A percentile compares a stretch with the other conserved stretches of the same genome.
phyloP scores from a whole-genome alignment of 2,888 invertebrate genomes.

The Noctua janthina region DNA sequence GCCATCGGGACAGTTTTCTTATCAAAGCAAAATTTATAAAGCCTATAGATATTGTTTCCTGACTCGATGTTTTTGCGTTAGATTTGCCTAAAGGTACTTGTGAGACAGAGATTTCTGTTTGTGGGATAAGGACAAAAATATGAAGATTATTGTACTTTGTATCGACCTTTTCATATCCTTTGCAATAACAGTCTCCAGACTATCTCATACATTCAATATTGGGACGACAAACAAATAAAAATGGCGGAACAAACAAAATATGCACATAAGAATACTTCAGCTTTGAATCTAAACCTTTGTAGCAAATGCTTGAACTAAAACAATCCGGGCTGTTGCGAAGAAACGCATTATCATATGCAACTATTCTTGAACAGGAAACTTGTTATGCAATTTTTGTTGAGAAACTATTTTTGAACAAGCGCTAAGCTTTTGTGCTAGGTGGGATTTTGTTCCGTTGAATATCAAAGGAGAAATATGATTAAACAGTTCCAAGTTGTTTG shows the following conservation, averaged over 20 bases:
- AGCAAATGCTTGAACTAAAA: conserved; percentile 61
- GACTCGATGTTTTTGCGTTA: conserved; percentile 13
- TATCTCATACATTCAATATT: conserved; percentile 10
- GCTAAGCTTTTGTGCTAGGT: conserved; percentile 63
- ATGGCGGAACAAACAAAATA: conserved; percentile 36
- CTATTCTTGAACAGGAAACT: conserved; percentile 61
- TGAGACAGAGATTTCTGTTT: not conserved
- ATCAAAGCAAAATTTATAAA: conserved; percentile 39
- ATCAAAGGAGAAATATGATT: conserved; percentile 63
- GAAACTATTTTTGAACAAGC: conserved; percentile 67
- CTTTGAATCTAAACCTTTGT: conserved; percentile 58
- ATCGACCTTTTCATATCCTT: conserved; percentile 12
- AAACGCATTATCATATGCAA: conserved; percentile 68
- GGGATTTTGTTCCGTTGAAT: conserved; percentile 59
- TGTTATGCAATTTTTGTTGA: conserved; percentile 68
- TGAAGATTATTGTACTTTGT: conserved; percentile 13
- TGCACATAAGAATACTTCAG: conserved; percentile 51
- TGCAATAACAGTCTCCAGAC: conserved; percentile 1
- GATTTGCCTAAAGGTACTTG: conserved; percentile 34
- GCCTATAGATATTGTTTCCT: conserved; percentile 44
- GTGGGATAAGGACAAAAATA: not conserved
- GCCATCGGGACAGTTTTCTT: conserved; percentile 27
- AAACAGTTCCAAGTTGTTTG: conserved; percentile 56
- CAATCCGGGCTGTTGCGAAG: conserved; percentile 60
- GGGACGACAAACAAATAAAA: conserved; percentile 36